Base-by-base conservation (phyloP, 2,113 vertebrate species). In the Eleginops maclovinus region DNA sequence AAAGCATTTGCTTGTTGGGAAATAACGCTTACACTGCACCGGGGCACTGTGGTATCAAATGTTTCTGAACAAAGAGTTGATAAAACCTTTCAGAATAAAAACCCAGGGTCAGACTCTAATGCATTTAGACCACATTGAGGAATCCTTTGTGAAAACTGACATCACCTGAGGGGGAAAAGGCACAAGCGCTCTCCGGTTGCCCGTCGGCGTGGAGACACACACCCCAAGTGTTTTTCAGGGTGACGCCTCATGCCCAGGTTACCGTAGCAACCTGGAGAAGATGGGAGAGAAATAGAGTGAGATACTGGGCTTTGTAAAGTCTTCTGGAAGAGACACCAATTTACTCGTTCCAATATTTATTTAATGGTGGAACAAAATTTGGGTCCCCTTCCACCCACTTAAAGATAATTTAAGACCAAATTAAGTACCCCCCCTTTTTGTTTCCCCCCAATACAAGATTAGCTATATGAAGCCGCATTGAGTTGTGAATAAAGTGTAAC, bases 201-300 rank as follows among this genome's bases (percentile, higher is more conserved):
- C 62, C 8, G 68, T 43, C 79, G 51, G 72, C 79, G 22, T 71
- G 81, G 73, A 87, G 79, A 85, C 43, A 76, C 77, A 72, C 86
- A 82, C 74, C 85, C 88, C 84, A 55, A 36, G 58, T 81, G 14
- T 64, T 83, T 82, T 44, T 40, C 53, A 11, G 83, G 87, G 87
- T 79, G 81, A 87, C 66, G 69, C 78, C 82, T 88, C 71, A 21
- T 47, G 70, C 58, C 83, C 90, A 91, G 88, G 89, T 93, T 91
- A 91, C 86, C 77, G 43, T 79, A 85, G 88, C 91, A 92, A 90
- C 93, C 93, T 94, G 89, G 72, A 89, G 86, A 65, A 90, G 67
- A 89, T 24, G 85, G 73, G 58, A 86, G 44, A 91, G 53, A 85
- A 55, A 66, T 2, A 78, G 51, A 72, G 79, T 94, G 84, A 94